A percentile compares a stretch with the other conserved stretches of the same genome.
Conservation (phyloP, 2,888 invertebrate species). For the Didymodactylos carnosus region DNA sequence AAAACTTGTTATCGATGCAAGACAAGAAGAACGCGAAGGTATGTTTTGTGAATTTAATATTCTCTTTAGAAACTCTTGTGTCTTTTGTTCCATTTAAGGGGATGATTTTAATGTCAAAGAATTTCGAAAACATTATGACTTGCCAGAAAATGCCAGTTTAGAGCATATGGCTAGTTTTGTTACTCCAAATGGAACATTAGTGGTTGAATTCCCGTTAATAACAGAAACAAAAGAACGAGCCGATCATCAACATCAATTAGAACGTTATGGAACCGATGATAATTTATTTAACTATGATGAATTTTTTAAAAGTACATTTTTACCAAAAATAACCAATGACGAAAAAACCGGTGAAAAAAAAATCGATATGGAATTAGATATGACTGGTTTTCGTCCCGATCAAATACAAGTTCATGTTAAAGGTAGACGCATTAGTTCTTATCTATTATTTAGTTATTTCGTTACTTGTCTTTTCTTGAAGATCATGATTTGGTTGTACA, state of each 20-base stretch:
- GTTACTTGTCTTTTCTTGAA: no score
- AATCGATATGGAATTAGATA: background rate
- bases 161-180: conserved; percentile 11
- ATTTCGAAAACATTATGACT: conserved; percentile 2
- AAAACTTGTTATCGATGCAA: conserved; percentile 20
- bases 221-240: background rate
- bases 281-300: background rate
- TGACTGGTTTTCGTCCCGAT: background rate
- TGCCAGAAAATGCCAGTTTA: conserved; percentile 7
- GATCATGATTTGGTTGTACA: background rate
- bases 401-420: background rate
- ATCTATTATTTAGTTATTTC: no score
- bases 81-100: background rate
- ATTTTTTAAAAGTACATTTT: background rate
- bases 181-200: conserved; percentile 1
- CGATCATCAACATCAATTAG: background rate
- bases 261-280: background rate
- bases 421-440: no score
- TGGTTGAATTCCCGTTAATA: background rate
- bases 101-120: conserved; percentile 7
- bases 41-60: background rate
- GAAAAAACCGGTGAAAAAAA: background rate
- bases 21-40: conserved; percentile 17
- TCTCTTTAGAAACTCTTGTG: no score
- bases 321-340: background rate